Evolutionary conservation across 2,888 invertebrate species (phyloP), one percentile per base, ranked within the genome.

Genomic region (Cheilosia soror): DNA sequence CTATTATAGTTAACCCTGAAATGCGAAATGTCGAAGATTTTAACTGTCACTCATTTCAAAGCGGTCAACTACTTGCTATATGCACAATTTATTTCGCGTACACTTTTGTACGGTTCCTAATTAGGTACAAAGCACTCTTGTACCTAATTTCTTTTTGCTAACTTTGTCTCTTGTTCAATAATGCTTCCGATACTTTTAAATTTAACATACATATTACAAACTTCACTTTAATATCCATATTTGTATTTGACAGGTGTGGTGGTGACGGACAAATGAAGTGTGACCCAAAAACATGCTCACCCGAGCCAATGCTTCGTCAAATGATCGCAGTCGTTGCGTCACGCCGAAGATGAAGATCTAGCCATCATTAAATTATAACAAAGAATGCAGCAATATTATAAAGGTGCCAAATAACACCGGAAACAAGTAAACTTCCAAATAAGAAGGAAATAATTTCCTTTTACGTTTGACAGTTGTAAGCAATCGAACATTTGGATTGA

Each of bases 261-360:
- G 96, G 96, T 87, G 96, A 97, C 92, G 98, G 98, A 89, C 96
- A 97, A 93, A 98, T 98, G 98, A 96, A 97, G 93, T 98, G 98
- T 93, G 97, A 98, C 93, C 98, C 98, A 79, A 96, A 96, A 92
- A 95, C 95, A 87, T 98, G 98, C 93, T 96, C 96, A 88, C 97
- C 98, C 55, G 97, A 97, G 92, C 97, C 97, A 76, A 96, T 97
- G 95, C 93, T 97, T 90, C 94, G 96, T 91, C 97, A 97, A 93
- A 97, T 97, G 96, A 96, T 98, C 91, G 96, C 96, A 66, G 96
- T 96, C 71, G 96, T 96, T 87, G 95, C 95, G 87, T 95, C 95
- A 87, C 94, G 95, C 89, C 94, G 96, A 93, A 94, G 95, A 93
- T 95, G 95, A 95, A 80, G 72, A 85, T 57, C 71, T 77, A 81